phyloP scores from a whole-genome alignment of 2,797 vertebrate species.

The Sitta carolinensis region DNA sequence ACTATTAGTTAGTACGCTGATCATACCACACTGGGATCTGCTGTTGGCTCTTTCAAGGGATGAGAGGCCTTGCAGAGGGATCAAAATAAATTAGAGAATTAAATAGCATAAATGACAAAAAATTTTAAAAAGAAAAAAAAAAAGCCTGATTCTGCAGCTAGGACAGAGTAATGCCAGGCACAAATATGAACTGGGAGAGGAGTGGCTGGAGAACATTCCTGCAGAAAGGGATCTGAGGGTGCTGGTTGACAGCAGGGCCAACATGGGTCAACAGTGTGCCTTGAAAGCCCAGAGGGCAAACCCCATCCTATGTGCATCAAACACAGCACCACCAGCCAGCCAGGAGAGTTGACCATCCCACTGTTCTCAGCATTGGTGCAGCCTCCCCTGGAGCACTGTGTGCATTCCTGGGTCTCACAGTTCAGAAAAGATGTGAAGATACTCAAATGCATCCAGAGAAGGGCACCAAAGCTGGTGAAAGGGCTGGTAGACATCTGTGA shows the following conservation, averaged over 20 bases:
- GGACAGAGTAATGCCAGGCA: rapidly evolving
- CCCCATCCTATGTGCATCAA: not conserved
- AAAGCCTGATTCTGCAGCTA: not conserved
- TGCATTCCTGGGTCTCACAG: not conserved
- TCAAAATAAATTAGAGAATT: not conserved
- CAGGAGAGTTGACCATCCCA: not conserved
- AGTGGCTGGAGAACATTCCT: not conserved
- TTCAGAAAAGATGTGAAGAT: not conserved
- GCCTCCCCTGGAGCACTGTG: not conserved
- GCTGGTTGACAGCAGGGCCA: not conserved
- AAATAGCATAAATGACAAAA: not conserved
- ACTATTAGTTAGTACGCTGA: not conserved
- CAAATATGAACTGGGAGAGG: not conserved
- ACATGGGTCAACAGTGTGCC: not conserved
- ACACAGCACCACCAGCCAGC: not conserved
- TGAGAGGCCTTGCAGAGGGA: not conserved
- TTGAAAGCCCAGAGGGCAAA: not conserved
- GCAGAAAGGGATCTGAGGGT: rapidly evolving
- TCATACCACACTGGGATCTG: not conserved
- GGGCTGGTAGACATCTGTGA: not conserved
- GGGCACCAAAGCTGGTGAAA: not conserved
- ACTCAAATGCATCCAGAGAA: not conserved
- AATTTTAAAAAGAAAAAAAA: not conserved
- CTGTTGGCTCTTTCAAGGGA: not conserved
- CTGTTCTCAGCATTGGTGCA: rapidly evolving